Base-by-base conservation (phyloP, 2,888 invertebrate genomes). In the Disparrhopalites patrizii region DNA sequence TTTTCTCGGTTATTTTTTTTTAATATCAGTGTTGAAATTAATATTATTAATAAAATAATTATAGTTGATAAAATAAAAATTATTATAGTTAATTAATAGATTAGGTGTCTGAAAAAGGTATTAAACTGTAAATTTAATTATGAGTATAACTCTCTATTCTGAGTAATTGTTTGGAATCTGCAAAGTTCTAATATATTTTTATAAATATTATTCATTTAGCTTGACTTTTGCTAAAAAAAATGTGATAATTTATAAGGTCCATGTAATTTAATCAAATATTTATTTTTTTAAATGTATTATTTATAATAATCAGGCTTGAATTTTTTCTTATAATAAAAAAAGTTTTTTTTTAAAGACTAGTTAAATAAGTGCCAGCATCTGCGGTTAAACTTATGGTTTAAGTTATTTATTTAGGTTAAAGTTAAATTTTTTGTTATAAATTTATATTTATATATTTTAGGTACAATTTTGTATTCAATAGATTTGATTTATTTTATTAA, bases 331-430 rank as follows among this genome's bases (percentile, higher is more conserved):
- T n/a, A n/a, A n/a, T n/a, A n/a, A n/a, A n/a, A n/a, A n/a, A n/a
- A n/a, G n/a, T n/a, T n/a, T n/a, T n/a, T n/a, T 40, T 23, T 55
- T 30, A 62, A 84, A 81, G 83, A 83, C 81, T 82, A 81, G 83
- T 82, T 78, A 83, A 85, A 81, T 82, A 84, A 84, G 85, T 85
- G 85, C 85, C 85, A 86, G 85, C 85, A 85, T 82, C 83, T 83
- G 85, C 85, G 86, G 84, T 85, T 85, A 86, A 76, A 84, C 85
- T n/a, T 13, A 15, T 18, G 33, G 5, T 60, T 30, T 72, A 81
- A 81, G 79, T 82, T 79, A 83, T 83, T 82, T 81, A 80, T 81
- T 78, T 83, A 80, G 78, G 78, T 79, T 73, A 76, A 77, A 81
- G 78, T 79, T 69, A 79, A 77, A 79, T 77, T 62, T 68, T 73